Evolutionary conservation across 2,797 vertebrate species (phyloP).

Genomic region (Xenopus petersii): DNA sequence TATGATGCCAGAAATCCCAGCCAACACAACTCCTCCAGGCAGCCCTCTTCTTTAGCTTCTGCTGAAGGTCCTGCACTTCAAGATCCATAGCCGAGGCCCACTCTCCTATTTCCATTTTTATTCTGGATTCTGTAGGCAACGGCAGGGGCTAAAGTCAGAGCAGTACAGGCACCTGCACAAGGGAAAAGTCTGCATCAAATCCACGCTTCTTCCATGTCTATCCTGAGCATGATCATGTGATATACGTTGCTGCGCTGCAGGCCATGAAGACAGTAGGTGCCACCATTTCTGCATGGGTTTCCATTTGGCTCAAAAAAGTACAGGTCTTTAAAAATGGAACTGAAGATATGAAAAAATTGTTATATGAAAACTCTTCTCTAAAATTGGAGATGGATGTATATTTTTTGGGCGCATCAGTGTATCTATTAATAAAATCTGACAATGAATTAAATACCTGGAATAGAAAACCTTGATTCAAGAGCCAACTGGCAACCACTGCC

Average conservation of each 20-base stretch:
- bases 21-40: conserved; percentile 45
- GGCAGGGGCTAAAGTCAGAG: conserved; percentile 62
- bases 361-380: neutral
- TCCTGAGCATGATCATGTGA: neutral
- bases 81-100: conserved; percentile 54
- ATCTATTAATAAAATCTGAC: no score
- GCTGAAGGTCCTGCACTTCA: conserved; percentile 60
- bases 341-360: neutral
- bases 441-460: neutral
- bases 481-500: neutral
- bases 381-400: neutral
- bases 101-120: conserved; percentile 1
- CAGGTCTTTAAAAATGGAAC: neutral
- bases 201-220: neutral
- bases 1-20: conserved; percentile 28
- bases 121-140: conserved; percentile 55
- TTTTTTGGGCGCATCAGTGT: no score
- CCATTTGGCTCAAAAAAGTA: neutral
- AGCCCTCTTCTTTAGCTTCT: conserved; percentile 58
- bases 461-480: neutral
- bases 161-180: conserved; percentile 42
- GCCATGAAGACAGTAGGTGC: neutral
- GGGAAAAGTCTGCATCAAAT: conserved; percentile 28
- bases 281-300: neutral
- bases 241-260: neutral